Evolutionary conservation across 2,888 invertebrate genomes (phyloP).

Genomic region (Drosophila anomalata): DNA sequence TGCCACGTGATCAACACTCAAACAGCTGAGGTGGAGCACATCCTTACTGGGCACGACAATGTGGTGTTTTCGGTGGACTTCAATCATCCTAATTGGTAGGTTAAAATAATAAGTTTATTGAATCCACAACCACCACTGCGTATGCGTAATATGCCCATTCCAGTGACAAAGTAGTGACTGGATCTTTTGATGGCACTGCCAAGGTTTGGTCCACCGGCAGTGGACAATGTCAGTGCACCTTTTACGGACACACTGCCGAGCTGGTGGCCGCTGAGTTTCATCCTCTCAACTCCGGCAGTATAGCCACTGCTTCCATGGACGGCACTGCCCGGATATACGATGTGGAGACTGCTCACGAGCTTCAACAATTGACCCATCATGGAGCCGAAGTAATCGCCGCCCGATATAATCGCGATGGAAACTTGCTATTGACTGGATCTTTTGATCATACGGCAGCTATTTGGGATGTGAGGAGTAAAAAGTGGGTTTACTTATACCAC

Average conservation of each 20-base stretch:
- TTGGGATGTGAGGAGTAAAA: conserved; percentile 89
- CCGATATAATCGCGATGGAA: conserved; percentile 89
- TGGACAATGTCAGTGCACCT: conserved; percentile 88
- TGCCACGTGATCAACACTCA: conserved; percentile 92
- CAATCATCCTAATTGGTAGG: conserved; percentile 90
- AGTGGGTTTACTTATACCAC: conserved; percentile 81
- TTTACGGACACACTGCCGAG: conserved; percentile 91
- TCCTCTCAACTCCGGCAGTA: conserved; percentile 85
- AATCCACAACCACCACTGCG: background rate
- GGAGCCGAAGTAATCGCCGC: conserved; percentile 90
- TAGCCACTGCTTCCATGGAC: conserved; percentile 92
- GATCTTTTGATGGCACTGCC: conserved; percentile 92
- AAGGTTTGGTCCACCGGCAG: conserved; percentile 89
- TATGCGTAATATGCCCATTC: background rate
- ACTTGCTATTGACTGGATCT: conserved; percentile 90
- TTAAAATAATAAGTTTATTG: background rate
- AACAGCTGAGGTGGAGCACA: conserved; percentile 88
- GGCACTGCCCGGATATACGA: conserved; percentile 89
- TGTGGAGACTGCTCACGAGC: conserved; percentile 87
- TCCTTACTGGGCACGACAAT: conserved; percentile 90
- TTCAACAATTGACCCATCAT: conserved; percentile 87
- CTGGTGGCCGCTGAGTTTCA: conserved; percentile 89
- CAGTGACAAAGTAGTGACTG: conserved; percentile 90
- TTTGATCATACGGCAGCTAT: conserved; percentile 91
- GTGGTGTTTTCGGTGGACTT: conserved; percentile 92